These are phyloP conservation scores for Rostratula benghalensis DNA, from an alignment of 2,113 vertebrate species.

Conservation along the genomic window DNA sequence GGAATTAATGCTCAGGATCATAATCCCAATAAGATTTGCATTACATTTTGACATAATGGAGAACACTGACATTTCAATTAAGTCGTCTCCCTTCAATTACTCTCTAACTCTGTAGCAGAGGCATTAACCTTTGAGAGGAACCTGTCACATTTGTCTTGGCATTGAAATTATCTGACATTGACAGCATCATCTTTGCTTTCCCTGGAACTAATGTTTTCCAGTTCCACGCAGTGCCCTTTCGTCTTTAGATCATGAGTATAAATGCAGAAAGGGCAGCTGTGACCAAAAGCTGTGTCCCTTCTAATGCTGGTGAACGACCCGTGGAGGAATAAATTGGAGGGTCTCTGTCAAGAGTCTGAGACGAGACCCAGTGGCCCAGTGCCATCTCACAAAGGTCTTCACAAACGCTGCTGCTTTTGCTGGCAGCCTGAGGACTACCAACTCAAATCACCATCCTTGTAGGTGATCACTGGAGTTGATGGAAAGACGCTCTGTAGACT, in stretches of 20 bases:
- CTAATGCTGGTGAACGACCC: not conserved
- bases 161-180: conserved; percentile 51
- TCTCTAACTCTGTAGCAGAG: not conserved
- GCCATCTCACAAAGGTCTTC: not conserved
- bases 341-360: not conserved
- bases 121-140: conserved; percentile 62
- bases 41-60: conserved; percentile 55
- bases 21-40: conserved; percentile 53
- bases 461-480: not conserved
- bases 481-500: not conserved
- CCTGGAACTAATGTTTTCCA: conserved; percentile 30
- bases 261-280: conserved; percentile 22
- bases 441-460: not conserved
- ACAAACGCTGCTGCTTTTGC: not conserved
- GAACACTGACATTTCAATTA: conserved; percentile 67
- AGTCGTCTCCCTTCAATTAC: conserved; percentile 14
- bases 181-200: conserved; percentile 59
- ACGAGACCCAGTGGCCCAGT: not conserved
- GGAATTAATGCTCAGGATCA: conserved; percentile 52
- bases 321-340: not conserved
- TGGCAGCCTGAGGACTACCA: not conserved
- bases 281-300: not conserved
- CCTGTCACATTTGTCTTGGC: conserved; percentile 50
- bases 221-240: not conserved
- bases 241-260: not conserved